Conservation (phyloP, 2,888 invertebrate species). For the Argynnis bischoffii region DNA sequence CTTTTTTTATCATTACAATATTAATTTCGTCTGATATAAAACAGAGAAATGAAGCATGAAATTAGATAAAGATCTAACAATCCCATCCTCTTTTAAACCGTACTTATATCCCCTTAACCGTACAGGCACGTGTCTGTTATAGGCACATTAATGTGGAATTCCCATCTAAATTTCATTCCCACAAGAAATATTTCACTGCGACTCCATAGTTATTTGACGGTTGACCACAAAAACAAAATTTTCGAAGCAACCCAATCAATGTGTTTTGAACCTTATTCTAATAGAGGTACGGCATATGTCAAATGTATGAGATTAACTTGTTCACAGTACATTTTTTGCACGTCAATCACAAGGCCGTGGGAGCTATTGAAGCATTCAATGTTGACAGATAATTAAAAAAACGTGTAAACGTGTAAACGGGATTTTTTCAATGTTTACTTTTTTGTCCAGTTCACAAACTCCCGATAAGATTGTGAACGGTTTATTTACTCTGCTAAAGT, state of each 20-base stretch:
- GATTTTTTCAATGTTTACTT: conserved; percentile 12
- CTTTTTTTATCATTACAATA: no score
- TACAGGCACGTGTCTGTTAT: conserved; percentile 38
- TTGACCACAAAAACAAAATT: conserved; percentile 14
- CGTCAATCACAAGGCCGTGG: conserved; percentile 30
- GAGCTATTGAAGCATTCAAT: conserved; percentile 24
- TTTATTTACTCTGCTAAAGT: conserved; percentile 18
- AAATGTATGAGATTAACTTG: background rate
- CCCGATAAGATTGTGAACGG: conserved; percentile 11
- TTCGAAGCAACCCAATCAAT: background rate
- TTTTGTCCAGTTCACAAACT: conserved; percentile 7
- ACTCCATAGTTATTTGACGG: conserved; percentile 38
- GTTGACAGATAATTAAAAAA: conserved; percentile 31
- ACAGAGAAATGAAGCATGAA: conserved; percentile 2
- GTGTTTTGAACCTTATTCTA: conserved; percentile 9
- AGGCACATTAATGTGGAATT: conserved; percentile 41
- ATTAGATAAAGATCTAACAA: conserved; percentile 6
- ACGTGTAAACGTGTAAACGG: conserved; percentile 22
- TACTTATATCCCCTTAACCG: conserved; percentile 8
- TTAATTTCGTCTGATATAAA: no score
- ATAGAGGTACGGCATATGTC: background rate
- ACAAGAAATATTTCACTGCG: conserved; percentile 52
- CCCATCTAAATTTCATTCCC: conserved; percentile 53
- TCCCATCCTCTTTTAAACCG: conserved; percentile 5
- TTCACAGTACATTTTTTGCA: conserved; percentile 24